Conservation (phyloP, 2,888 invertebrate genomes). For the Antitype chi region DNA sequence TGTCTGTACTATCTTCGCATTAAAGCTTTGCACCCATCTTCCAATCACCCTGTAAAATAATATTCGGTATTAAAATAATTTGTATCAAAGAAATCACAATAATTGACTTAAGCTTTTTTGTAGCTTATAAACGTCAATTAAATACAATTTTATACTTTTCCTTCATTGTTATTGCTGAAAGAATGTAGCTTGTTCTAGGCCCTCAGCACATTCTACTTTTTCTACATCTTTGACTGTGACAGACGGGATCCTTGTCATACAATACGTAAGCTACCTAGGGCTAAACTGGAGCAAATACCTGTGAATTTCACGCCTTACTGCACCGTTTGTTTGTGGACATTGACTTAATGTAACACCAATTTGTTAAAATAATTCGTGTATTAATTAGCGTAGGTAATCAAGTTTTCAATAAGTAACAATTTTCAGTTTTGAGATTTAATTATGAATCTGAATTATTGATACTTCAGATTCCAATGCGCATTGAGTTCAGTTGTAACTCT, state of each 20-base stretch:
- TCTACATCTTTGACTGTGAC: slow-evolving; percentile 30
- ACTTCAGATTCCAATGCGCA: background rate
- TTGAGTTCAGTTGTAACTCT: background rate
- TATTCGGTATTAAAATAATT: too few relatives aligned
- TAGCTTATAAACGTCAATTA: background rate
- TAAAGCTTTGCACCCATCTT: too few relatives aligned
- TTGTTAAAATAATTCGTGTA: slow-evolving; percentile 1
- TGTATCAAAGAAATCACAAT: background rate
- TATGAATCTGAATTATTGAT: background rate
- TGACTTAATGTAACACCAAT: slow-evolving; percentile 2
- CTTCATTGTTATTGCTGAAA: background rate
- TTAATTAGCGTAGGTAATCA: background rate
- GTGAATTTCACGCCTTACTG: slow-evolving; percentile 25
- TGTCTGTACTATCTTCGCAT: too few relatives aligned
- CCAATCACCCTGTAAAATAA: too few relatives aligned
- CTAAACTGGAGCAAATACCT: slow-evolving; percentile 14
- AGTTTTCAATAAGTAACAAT: background rate
- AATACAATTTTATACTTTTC: background rate
- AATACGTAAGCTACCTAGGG: slow-evolving; percentile 15
- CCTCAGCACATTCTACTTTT: background rate
- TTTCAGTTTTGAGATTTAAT: background rate
- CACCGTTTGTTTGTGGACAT: slow-evolving; percentile 10
- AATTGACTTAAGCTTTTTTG: background rate
- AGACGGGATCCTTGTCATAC: slow-evolving; percentile 4
- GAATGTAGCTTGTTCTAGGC: background rate